These are phyloP conservation scores for Colius striatus DNA, from an alignment of 2,113 vertebrate species.

Conservation along the genomic window DNA sequence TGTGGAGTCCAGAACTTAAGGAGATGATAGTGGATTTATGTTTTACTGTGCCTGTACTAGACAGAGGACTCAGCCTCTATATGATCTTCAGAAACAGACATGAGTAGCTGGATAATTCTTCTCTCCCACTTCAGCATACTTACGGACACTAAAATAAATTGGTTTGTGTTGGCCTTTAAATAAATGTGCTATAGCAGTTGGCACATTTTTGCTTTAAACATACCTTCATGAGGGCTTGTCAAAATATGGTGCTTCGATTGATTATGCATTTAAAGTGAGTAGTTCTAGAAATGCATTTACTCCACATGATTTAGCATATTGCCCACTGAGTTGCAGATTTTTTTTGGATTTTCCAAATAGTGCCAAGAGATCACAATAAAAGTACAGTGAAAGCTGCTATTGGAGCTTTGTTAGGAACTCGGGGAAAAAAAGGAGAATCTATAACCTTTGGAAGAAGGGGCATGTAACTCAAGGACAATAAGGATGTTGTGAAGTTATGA, in stretches of 20 bases:
- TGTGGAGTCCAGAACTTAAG: neutral
- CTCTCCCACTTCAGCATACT: neutral
- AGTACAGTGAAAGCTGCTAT: neutral
- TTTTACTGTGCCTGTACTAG: neutral
- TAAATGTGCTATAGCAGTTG: neutral
- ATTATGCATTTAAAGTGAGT: neutral
- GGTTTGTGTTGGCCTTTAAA: neutral
- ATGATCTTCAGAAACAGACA: neutral
- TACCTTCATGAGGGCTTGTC: neutral
- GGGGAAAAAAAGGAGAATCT: no score
- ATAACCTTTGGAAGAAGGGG: no score
- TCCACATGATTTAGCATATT: neutral
- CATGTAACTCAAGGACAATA: no score
- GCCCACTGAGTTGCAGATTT: neutral
- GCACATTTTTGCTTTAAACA: neutral
- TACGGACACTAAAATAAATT: neutral
- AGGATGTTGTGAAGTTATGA: no score
- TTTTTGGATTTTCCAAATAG: neutral
- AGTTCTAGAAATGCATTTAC: neutral
- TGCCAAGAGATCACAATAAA: neutral
- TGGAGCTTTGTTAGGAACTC: neutral
- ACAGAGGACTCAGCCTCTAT: neutral
- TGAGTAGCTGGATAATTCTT: neutral
- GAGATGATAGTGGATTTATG: neutral
- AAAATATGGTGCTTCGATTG: slow-evolving; percentile 17